These are phyloP conservation scores for Sycophaga agraensis DNA, from an alignment of 1,140 invertebrate genomes.

Conservation along the genomic window DNA sequence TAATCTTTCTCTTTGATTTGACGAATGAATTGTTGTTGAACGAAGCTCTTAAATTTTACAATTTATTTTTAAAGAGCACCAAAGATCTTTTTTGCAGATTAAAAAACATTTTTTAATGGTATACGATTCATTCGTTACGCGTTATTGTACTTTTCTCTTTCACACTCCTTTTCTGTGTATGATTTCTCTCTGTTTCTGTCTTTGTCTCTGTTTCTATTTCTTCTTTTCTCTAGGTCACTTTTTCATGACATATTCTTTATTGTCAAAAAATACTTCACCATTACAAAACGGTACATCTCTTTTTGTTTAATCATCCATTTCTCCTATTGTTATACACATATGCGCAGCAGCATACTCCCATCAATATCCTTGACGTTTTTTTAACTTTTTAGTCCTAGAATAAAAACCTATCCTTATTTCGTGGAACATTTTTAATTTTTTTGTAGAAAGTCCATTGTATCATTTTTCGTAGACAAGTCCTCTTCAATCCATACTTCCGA, in stretches of 20 bases:
- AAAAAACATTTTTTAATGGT: background rate
- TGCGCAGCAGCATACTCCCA: constrained; percentile 28
- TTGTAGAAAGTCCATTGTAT: constrained; percentile 6
- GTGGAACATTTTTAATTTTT: background rate
- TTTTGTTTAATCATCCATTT: constrained; percentile 9
- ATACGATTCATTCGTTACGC: constrained; percentile 6
- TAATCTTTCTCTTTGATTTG: too few relatives aligned
- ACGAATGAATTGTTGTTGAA: too few relatives aligned
- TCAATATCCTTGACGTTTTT: constrained; percentile 10
- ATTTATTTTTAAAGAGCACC: too few relatives aligned
- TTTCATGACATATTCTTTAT: constrained; percentile 26
- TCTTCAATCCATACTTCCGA: background rate
- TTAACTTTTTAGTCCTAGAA: constrained; percentile 17
- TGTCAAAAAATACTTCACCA: background rate
- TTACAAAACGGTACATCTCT: background rate
- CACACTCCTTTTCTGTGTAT: constrained; percentile 33
- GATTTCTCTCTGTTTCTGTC: constrained; percentile 23
- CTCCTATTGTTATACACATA: constrained; percentile 2
- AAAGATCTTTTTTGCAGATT: too few relatives aligned
- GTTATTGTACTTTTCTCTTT: too few relatives aligned
- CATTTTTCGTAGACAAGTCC: too few relatives aligned
- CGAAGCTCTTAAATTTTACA: too few relatives aligned
- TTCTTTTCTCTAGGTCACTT: constrained; percentile 17
- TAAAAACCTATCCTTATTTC: constrained; percentile 1
- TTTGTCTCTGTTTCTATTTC: constrained; percentile 28